Conservation (phyloP, 2,797 vertebrate species). For the Nannoperca australis region DNA sequence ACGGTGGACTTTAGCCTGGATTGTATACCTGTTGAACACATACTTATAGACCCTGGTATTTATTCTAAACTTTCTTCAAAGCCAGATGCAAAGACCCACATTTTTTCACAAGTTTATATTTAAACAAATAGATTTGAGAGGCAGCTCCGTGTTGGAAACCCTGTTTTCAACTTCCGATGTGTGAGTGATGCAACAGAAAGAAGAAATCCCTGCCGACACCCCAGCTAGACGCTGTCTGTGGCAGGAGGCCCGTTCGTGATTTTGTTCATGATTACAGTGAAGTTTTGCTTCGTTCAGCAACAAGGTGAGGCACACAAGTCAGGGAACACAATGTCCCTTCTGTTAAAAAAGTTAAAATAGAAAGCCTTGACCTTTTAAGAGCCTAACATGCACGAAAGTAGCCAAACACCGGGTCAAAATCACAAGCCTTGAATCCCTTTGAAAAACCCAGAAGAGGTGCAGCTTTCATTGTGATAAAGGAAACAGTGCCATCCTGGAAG, state of each 20-base stretch:
- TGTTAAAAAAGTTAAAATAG: not conserved
- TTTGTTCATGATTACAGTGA: slow-evolving; percentile 39
- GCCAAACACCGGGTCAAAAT: slow-evolving; percentile 47
- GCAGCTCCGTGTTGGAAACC: slow-evolving; percentile 48
- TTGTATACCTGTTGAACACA: slow-evolving; percentile 2
- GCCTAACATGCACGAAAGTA: slow-evolving; percentile 56
- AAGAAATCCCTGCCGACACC: slow-evolving; percentile 52
- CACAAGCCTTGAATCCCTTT: slow-evolving; percentile 34
- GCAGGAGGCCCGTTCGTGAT: slow-evolving; percentile 25
- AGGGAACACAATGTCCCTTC: slow-evolving; percentile 43
- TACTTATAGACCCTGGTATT: not conserved
- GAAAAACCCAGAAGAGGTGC: slow-evolving; percentile 26
- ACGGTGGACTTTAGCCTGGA: not conserved
- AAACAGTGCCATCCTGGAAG: slow-evolving; percentile 30
- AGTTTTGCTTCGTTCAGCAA: slow-evolving; percentile 52
- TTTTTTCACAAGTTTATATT: not conserved
- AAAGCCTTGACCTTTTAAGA: slow-evolving; percentile 36
- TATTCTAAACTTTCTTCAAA: slow-evolving; percentile 14
- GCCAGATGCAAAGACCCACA: slow-evolving; percentile 7
- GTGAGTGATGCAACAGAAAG: slow-evolving; percentile 44
- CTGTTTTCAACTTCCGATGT: slow-evolving; percentile 46
- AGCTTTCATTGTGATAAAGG: slow-evolving; percentile 18
- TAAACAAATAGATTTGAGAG: not conserved
- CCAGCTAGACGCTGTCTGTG: slow-evolving; percentile 35
- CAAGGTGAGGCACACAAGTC: slow-evolving; percentile 71